A percentile compares a stretch with the other conserved stretches of the same genome.
These are phyloP conservation scores for Amorpha juglandis DNA, from an alignment of 2,888 invertebrate species.

Conservation along the genomic window DNA sequence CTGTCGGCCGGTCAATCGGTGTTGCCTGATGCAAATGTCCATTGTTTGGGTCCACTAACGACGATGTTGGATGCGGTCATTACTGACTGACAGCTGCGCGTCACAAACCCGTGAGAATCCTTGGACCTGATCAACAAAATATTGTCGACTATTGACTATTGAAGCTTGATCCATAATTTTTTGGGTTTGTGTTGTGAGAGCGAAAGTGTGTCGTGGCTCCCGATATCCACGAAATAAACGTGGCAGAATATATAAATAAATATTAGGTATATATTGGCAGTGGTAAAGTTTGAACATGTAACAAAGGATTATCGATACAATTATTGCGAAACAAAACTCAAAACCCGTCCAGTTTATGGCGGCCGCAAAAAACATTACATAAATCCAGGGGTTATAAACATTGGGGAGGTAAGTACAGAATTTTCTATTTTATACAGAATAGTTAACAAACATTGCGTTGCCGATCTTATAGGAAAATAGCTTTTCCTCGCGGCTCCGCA, in stretches of 20 bases:
- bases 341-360: constrained; percentile 23
- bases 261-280: too few relatives aligned
- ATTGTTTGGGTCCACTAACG: constrained; percentile 38
- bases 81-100: constrained; percentile 9
- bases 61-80: constrained; percentile 28
- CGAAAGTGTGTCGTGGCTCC: too few relatives aligned
- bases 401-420: background rate
- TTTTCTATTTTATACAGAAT: too few relatives aligned
- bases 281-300: constrained; percentile 8
- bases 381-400: constrained; percentile 12
- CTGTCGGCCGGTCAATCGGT: constrained; percentile 33
- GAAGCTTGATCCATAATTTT: too few relatives aligned
- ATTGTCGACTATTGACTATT: background rate
- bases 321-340: constrained; percentile 20
- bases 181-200: too few relatives aligned
- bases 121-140: background rate
- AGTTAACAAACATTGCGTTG: too few relatives aligned
- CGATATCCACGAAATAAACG: too few relatives aligned
- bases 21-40: constrained; percentile 38
- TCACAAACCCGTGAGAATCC: constrained; percentile 9
- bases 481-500: too few relatives aligned
- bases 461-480: too few relatives aligned
- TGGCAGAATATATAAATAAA: too few relatives aligned
- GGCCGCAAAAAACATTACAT: constrained; percentile 22
- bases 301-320: constrained; percentile 24